Conservation (phyloP, 2,888 invertebrate genomes). For the Lypha dubia region DNA sequence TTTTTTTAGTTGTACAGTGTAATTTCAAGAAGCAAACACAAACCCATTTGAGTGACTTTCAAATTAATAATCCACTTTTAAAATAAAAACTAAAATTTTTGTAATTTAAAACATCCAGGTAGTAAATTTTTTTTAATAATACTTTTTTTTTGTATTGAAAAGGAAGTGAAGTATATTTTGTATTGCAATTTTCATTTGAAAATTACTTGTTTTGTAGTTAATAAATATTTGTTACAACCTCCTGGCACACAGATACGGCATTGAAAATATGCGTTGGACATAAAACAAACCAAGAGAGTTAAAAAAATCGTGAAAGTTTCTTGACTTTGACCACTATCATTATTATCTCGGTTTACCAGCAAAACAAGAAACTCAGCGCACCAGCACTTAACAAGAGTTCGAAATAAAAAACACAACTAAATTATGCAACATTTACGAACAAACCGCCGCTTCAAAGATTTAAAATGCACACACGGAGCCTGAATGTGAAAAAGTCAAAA, state of each 20-base stretch:
- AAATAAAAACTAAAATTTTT: too few species aligned
- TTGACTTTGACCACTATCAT: constrained; percentile 50
- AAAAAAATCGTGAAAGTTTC: constrained; percentile 49
- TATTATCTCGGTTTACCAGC: constrained; percentile 14
- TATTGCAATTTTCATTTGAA: constrained; percentile 9
- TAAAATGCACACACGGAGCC: constrained; percentile 4
- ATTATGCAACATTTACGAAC: constrained; percentile 50
- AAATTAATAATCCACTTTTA: too few species aligned
- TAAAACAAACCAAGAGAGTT: neutral
- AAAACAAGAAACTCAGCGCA: neutral
- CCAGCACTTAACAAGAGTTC: constrained; percentile 21
- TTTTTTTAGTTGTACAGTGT: too few species aligned
- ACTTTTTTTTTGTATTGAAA: neutral
- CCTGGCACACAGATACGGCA: constrained; percentile 17
- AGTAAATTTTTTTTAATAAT: neutral
- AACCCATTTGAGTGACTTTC: too few species aligned
- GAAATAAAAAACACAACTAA: constrained; percentile 3
- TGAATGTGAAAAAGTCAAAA: constrained; percentile 21
- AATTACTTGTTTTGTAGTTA: neutral
- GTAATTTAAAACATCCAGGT: neutral
- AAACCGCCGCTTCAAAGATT: constrained; percentile 36
- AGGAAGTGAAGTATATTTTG: neutral
- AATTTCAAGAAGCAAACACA: too few species aligned
- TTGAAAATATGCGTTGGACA: constrained; percentile 19
- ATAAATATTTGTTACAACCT: neutral